Conservation (phyloP, 1,140 invertebrate species). For the Cotesia chilonis region DNA sequence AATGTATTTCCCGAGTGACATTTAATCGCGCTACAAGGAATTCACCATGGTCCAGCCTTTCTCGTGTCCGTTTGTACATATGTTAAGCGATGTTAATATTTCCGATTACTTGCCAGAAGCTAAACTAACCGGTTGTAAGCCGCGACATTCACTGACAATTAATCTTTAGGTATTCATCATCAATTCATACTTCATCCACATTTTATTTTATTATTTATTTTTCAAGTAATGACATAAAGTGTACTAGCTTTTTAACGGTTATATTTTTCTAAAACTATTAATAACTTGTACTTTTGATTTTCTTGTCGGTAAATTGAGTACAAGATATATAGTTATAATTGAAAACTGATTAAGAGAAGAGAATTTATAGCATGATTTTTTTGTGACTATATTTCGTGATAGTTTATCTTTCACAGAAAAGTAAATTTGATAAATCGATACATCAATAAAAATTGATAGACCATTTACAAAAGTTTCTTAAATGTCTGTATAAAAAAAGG, state of each 20-base stretch:
- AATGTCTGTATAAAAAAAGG: too few species aligned
- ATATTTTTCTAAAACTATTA: not conserved
- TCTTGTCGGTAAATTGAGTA: too few species aligned
- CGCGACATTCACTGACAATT: constrained; percentile 34
- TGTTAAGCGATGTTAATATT: constrained; percentile 40
- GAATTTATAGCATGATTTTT: constrained; percentile 1
- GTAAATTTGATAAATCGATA: not conserved
- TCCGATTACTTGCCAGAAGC: constrained; percentile 38
- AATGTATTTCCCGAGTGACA: constrained; percentile 6
- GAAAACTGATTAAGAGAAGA: not conserved
- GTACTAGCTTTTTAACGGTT: not conserved
- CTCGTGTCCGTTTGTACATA: constrained; percentile 33
- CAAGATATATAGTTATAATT: not conserved
- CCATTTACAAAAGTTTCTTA: too few species aligned
- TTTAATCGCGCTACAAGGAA: constrained; percentile 23
- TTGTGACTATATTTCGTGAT: not conserved
- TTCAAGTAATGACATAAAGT: constrained; percentile 4
- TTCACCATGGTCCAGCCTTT: constrained; percentile 24
- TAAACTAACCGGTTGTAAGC: constrained; percentile 34
- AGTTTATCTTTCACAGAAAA: not conserved
- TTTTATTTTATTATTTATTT: constrained; percentile 21
- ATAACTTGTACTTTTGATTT: not conserved
- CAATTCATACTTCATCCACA: constrained; percentile 18
- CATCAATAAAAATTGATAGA: not conserved
- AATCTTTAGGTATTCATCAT: constrained; percentile 33